Percentiles rank a stretch among this genome's conserved stretches.
These are phyloP conservation scores for Actinia equina DNA, from an alignment of 64 coral and sea anemone species.

Conservation along the genomic window DNA sequence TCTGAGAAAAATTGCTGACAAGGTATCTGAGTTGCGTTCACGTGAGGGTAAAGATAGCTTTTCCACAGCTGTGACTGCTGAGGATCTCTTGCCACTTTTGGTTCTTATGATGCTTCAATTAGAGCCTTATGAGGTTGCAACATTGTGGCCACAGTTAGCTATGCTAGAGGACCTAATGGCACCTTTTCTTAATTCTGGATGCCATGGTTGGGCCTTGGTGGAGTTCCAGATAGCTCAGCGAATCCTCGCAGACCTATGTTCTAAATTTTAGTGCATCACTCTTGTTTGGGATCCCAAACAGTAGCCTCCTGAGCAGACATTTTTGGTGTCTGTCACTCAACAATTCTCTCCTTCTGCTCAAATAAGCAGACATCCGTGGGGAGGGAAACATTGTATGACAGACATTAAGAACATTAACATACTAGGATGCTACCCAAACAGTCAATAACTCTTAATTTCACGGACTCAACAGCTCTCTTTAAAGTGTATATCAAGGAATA, in stretches of 20 bases:
- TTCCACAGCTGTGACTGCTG: conserved; percentile 79
- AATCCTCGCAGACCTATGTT: conserved; percentile 68
- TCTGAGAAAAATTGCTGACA: conserved; percentile 75
- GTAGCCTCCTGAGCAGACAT: too few species aligned
- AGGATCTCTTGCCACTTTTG: conserved; percentile 84
- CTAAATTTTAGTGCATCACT: conserved; percentile 53
- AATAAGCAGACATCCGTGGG: too few species aligned
- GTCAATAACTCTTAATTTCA: too few species aligned
- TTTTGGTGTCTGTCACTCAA: too few species aligned
- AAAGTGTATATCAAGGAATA: too few species aligned
- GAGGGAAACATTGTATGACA: too few species aligned
- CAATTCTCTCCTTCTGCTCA: too few species aligned
- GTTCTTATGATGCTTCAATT: conserved; percentile 91
- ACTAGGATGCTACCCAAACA: too few species aligned
- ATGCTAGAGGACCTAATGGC: conserved; percentile 88
- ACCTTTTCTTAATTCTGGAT: conserved; percentile 71
- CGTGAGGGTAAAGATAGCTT: conserved; percentile 60
- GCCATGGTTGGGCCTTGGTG: conserved; percentile 89
- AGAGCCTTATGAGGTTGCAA: conserved; percentile 76
- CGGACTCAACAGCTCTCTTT: too few species aligned
- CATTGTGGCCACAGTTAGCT: conserved; percentile 71
- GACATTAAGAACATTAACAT: too few species aligned
- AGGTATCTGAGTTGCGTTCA: conserved; percentile 70
- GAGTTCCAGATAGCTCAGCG: conserved; percentile 81
- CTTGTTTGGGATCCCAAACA: too few species aligned